phyloP scores from a whole-genome alignment of 2,113 vertebrate species.

The Neolamprologus cancellatus region DNA sequence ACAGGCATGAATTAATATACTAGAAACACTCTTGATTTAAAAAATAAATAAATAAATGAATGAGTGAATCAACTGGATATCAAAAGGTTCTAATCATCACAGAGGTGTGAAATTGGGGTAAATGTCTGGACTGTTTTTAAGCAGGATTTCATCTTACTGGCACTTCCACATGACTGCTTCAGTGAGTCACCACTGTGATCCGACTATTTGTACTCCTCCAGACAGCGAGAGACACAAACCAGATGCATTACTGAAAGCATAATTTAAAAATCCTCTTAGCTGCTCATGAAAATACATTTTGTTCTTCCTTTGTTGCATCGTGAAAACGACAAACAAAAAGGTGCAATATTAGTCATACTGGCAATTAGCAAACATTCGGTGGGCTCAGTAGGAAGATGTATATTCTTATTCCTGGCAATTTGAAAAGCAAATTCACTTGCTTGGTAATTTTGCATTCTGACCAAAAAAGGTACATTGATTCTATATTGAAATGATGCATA shows the following conservation, averaged over 20 bases:
- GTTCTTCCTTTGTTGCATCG: background rate
- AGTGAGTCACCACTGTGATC: constrained; percentile 1
- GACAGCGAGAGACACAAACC: background rate
- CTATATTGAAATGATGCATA: background rate
- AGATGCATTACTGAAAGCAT: background rate
- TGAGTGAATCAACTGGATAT: background rate
- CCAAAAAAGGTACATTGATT: background rate
- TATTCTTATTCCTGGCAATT: background rate
- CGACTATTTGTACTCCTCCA: background rate
- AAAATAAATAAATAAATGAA: fast-evolving
- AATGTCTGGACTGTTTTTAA: background rate
- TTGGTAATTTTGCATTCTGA: background rate
- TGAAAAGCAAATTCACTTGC: background rate
- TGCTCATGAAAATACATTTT: background rate
- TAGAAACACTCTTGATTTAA: background rate
- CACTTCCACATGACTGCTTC: background rate
- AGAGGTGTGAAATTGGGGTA: background rate
- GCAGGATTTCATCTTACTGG: background rate
- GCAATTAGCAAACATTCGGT: background rate
- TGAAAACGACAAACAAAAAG: background rate
- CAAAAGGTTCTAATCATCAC: background rate
- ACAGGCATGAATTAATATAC: background rate
- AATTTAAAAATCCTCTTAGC: constrained; percentile 7
- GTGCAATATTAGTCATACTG: background rate
- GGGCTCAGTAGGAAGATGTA: background rate